Evolutionary conservation across 1,140 invertebrate species (phyloP), one percentile per base, ranked within the genome.

Genomic region (Papilio helenus): DNA sequence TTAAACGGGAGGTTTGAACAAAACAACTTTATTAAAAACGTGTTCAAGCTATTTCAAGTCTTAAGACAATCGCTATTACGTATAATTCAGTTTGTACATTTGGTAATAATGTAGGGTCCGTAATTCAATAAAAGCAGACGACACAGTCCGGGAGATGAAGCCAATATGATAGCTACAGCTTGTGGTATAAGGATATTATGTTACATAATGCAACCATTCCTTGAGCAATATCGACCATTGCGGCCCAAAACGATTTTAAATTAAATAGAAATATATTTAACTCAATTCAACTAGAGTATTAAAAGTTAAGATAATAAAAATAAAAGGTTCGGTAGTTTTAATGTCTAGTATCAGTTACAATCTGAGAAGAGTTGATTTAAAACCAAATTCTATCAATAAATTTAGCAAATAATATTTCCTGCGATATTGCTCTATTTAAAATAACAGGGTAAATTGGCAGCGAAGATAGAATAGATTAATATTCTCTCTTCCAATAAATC

Each of bases 41-140:
- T 10, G 26, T 20, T 5, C 72, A 74, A 16, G 23, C 72, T 46
- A 74, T 49, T 49, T 49, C 49, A 51, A 74, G 26, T 20, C 39
- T 26, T 74, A 49, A 10, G 0, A 3, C 44, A n/a, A 14, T 26
- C 0, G 9, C 3, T 3, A 23, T 18, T 14, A 14, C 8, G 20
- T 74, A 4, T 20, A 49, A 29, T 74, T 74, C 1, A 49, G 20
- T 5, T 74, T 29, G 44, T 44, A 20, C 7, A 20, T 14, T 44
- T 23, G n/a, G 12, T 26, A 68, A 29, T 51, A 74, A 46, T 46
- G 23, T 26, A 44, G 44, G 44, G 72, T 29, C 44, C 51, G 72
- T 49, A 49, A 74, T 74, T 74, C 72, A 74, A 74, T 74, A 74
- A 74, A 74, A 74, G 20, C 72, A 44, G 72, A 26, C 44, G 44